phyloP scores from a whole-genome alignment of 2,888 invertebrate species.

The Drosophila conformis region DNA sequence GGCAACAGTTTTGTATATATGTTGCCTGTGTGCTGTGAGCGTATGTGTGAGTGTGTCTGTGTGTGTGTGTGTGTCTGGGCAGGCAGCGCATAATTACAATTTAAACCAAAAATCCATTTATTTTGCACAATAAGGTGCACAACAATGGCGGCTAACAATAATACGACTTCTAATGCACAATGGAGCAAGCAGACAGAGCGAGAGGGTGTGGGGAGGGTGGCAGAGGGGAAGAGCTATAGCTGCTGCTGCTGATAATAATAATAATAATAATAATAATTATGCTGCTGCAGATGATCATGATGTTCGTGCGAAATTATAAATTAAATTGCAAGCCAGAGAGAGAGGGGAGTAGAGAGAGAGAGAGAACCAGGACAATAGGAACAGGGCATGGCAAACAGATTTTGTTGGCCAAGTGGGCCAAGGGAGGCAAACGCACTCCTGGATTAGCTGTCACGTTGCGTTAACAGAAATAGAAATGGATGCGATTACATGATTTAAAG shows the following conservation, averaged over 20 bases:
- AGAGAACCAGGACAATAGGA: slow-evolving; percentile 14
- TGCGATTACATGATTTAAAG: slow-evolving; percentile 67
- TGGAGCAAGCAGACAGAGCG: slow-evolving; percentile 22
- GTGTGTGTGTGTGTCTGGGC: slow-evolving; percentile 13
- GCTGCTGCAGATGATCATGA: slow-evolving; percentile 35
- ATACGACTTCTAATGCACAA: slow-evolving; percentile 62
- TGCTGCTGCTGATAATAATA: slow-evolving; percentile 16
- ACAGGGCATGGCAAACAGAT: slow-evolving; percentile 45
- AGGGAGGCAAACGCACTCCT: slow-evolving; percentile 51
- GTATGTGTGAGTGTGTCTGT: neutral
- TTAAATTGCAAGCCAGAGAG: slow-evolving; percentile 50
- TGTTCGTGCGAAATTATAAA: slow-evolving; percentile 61
- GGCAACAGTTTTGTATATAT: slow-evolving; percentile 47
- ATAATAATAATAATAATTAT: slow-evolving; percentile 19
- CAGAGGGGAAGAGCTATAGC: neutral
- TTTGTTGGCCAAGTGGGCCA: slow-evolving; percentile 38
- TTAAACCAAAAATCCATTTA: slow-evolving; percentile 82
- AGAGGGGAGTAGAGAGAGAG: neutral
- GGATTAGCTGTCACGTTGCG: slow-evolving; percentile 56
- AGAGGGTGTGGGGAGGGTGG: neutral
- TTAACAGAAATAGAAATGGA: slow-evolving; percentile 69
- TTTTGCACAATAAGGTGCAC: slow-evolving; percentile 77
- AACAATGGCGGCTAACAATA: slow-evolving; percentile 77
- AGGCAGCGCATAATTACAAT: slow-evolving; percentile 75
- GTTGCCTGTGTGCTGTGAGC: neutral